Conservation (phyloP, 2,113 vertebrate genomes). For the Galeopterus variegatus region DNA sequence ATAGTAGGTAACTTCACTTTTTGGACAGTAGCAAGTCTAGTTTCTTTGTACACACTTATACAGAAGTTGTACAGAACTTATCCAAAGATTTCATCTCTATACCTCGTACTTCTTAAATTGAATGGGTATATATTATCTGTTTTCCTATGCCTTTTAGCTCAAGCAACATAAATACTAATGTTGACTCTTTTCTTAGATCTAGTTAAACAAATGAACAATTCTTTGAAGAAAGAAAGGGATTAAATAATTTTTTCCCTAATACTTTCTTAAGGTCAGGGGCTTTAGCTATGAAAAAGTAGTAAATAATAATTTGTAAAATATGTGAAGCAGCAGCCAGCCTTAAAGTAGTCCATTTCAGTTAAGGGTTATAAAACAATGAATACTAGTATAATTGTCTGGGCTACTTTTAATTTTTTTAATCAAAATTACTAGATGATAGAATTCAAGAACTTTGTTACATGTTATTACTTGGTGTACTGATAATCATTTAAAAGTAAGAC, state of each 20-base stretch:
- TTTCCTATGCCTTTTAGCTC: constrained; percentile 59
- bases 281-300: constrained; percentile 83
- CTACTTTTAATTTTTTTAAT: constrained; percentile 73
- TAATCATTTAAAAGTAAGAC: constrained; percentile 86
- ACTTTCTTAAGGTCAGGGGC: constrained; percentile 83
- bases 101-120: constrained; percentile 72
- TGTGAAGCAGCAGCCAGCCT: constrained; percentile 63
- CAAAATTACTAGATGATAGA: constrained; percentile 74
- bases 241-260: constrained; percentile 69
- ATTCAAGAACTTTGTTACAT: constrained; percentile 80
- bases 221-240: constrained; percentile 80
- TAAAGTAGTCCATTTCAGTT: constrained; percentile 39
- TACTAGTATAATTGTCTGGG: neutral
- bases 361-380: constrained; percentile 4
- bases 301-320: constrained; percentile 69
- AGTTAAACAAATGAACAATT: constrained; percentile 53
- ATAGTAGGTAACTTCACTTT: constrained; percentile 60
- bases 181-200: constrained; percentile 63
- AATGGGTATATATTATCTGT: constrained; percentile 30
- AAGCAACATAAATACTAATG: neutral
- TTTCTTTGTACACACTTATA: constrained; percentile 51
- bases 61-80: too few species aligned
- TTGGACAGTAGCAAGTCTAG: constrained; percentile 63
- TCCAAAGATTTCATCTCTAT: constrained; percentile 64
- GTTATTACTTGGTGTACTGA: constrained; percentile 82